A percentile compares a stretch with the other conserved stretches of the same genome.
phyloP scores from a whole-genome alignment of 2,888 invertebrate species.

The Leptopilina syphax region DNA sequence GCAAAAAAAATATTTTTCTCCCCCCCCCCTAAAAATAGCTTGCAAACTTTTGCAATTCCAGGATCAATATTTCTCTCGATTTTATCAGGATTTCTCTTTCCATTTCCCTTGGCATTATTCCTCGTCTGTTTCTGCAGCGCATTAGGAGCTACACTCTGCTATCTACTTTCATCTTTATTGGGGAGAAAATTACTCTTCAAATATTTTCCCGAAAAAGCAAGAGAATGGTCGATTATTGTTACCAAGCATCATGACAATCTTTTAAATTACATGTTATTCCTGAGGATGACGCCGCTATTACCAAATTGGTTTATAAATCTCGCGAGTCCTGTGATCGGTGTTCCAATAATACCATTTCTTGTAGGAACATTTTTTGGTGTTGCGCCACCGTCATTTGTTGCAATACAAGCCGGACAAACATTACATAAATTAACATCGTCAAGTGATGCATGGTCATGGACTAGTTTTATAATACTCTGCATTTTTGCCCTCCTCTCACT shows the following conservation, averaged over 20 bases:
- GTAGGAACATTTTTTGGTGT: constrained; percentile 97
- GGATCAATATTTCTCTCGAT: constrained; percentile 99
- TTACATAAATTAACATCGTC: constrained; percentile 94
- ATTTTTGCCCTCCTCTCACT: constrained; percentile 90
- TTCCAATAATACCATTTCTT: constrained; percentile 94
- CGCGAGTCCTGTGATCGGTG: constrained; percentile 96
- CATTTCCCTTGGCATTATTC: constrained; percentile 91
- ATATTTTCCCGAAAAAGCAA: constrained; percentile 93
- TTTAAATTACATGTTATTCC: constrained; percentile 96
- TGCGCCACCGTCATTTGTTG: constrained; percentile 97
- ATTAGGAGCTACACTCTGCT: constrained; percentile 96
- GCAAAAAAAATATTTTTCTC: too few relatives aligned
- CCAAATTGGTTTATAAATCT: constrained; percentile 99
- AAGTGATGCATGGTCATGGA: constrained; percentile 92
- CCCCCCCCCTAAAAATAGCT: constrained; percentile 78
- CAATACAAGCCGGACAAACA: constrained; percentile 98
- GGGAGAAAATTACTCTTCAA: constrained; percentile 90
- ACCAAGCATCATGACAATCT: constrained; percentile 91
- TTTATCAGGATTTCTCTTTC: constrained; percentile 96
- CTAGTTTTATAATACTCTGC: constrained; percentile 87
- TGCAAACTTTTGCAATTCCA: constrained; percentile 99
- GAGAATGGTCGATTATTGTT: constrained; percentile 91
- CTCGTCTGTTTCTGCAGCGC: constrained; percentile 97
- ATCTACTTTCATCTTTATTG: constrained; percentile 92
- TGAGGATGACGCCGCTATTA: constrained; percentile 97